phyloP scores from a whole-genome alignment of 2,113 vertebrate species.

The Diglossa brunneiventris region DNA sequence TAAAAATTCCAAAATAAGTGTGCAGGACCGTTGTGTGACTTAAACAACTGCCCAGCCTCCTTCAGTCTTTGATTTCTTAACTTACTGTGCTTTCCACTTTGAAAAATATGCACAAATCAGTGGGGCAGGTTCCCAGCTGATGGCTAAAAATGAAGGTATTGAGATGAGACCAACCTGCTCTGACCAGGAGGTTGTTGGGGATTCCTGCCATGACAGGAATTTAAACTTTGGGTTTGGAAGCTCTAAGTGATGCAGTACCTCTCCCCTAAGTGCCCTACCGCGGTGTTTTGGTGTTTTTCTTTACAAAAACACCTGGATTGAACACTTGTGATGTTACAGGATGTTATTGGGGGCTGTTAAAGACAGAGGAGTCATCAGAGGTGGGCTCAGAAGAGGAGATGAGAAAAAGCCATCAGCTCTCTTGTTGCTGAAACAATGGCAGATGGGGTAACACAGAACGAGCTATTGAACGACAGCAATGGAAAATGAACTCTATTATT shows the following conservation, averaged over 20 bases:
- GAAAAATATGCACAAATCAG: fast-evolving
- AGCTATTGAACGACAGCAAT: constrained; percentile 36
- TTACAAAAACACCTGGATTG: not conserved
- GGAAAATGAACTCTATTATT: constrained; percentile 79
- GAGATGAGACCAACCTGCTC: not conserved
- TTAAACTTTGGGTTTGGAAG: not conserved
- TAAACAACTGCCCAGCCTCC: not conserved
- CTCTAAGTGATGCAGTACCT: not conserved
- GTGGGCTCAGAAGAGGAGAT: not conserved
- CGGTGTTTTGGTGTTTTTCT: not conserved
- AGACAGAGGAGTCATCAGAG: not conserved
- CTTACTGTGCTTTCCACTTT: not conserved
- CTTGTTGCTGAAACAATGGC: constrained; percentile 33
- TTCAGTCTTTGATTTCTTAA: not conserved
- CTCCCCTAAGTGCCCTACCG: not conserved
- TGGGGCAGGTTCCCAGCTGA: not conserved
- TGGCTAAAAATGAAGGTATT: not conserved
- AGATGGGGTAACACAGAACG: not conserved
- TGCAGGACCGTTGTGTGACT: not conserved
- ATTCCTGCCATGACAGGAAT: not conserved
- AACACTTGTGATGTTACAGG: not conserved
- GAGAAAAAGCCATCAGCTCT: not conserved
- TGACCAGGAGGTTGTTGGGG: not conserved
- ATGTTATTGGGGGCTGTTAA: not conserved
- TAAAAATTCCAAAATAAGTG: not conserved